phyloP scores from a whole-genome alignment of 1,140 invertebrate genomes.

The Philotrypesis tridentata region DNA sequence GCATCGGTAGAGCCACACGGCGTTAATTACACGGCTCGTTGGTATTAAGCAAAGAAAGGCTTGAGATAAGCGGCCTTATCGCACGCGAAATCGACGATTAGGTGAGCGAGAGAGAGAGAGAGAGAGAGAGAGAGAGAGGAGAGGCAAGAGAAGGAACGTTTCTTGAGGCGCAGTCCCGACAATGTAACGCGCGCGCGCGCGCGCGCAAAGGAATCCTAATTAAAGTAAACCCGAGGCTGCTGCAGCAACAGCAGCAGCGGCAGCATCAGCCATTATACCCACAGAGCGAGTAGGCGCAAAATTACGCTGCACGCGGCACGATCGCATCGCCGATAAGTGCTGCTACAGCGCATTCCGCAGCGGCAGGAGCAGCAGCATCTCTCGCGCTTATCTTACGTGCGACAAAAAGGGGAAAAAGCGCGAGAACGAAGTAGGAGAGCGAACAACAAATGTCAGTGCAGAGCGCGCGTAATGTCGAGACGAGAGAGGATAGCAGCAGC shows the following conservation, averaged over 20 bases:
- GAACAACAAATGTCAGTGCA: slow-evolving; percentile 23
- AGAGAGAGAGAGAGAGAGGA: slow-evolving; percentile 5
- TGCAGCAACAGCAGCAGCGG: slow-evolving; percentile 27
- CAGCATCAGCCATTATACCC: neutral
- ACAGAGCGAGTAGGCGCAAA: slow-evolving; percentile 37
- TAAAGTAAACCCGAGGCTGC: slow-evolving; percentile 27
- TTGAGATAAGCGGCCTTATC: slow-evolving; percentile 14
- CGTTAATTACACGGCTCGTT: slow-evolving; percentile 30
- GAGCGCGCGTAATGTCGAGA: neutral
- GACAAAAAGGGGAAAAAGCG: neutral
- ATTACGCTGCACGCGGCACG: slow-evolving; percentile 37
- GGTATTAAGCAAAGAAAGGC: slow-evolving; percentile 39
- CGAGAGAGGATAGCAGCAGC: neutral
- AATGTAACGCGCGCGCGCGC: neutral
- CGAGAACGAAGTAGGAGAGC: neutral
- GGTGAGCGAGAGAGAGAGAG: neutral
- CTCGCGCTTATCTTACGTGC: slow-evolving; percentile 20
- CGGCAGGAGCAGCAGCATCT: neutral
- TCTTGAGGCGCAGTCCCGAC: neutral
- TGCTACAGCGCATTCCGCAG: neutral
- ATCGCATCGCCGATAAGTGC: slow-evolving; percentile 24
- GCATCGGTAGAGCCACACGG: neutral
- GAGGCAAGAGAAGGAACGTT: neutral
- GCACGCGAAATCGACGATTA: slow-evolving; percentile 25
- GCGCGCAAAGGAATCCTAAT: slow-evolving; percentile 30